Evolutionary conservation across 2,888 invertebrate species (phyloP).

Genomic region (Theretra japonica): DNA sequence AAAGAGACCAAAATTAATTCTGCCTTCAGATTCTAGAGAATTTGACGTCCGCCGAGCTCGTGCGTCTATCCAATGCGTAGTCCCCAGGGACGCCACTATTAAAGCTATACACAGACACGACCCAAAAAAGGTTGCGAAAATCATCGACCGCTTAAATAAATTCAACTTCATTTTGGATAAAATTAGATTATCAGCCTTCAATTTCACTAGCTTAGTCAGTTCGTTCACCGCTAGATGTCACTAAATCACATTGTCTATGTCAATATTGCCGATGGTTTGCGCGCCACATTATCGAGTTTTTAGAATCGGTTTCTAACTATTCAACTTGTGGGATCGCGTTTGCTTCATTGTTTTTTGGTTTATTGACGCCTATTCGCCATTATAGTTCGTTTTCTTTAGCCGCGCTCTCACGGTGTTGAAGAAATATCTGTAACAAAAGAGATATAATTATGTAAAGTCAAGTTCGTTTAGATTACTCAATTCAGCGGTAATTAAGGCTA

Average conservation of each 20-base stretch:
- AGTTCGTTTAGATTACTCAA: constrained; percentile 21
- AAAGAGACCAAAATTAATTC: constrained; percentile 93
- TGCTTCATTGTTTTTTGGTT: constrained; percentile 60
- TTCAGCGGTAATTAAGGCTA: not conserved
- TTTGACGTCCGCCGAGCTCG: constrained; percentile 88
- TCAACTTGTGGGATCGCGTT: constrained; percentile 55
- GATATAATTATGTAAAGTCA: constrained; percentile 23
- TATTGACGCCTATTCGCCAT: constrained; percentile 43
- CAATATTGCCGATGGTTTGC: constrained; percentile 41
- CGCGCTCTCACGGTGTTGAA: constrained; percentile 56
- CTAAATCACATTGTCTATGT: constrained; percentile 69
- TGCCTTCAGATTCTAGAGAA: constrained; percentile 88
- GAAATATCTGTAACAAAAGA: constrained; percentile 72
- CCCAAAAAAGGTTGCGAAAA: constrained; percentile 92
- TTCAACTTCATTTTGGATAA: constrained; percentile 84
- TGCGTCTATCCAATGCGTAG: constrained; percentile 93
- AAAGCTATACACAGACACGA: constrained; percentile 91
- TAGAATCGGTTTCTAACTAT: constrained; percentile 64
- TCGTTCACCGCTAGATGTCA: constrained; percentile 66
- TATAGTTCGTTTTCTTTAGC: constrained; percentile 52
- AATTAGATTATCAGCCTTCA: constrained; percentile 43
- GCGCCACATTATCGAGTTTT: constrained; percentile 44
- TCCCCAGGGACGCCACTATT: constrained; percentile 92
- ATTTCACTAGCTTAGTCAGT: constrained; percentile 63
- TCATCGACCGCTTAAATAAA: constrained; percentile 90